Conservation (phyloP, 2,888 invertebrate species). For the Maniola hyperantus region DNA sequence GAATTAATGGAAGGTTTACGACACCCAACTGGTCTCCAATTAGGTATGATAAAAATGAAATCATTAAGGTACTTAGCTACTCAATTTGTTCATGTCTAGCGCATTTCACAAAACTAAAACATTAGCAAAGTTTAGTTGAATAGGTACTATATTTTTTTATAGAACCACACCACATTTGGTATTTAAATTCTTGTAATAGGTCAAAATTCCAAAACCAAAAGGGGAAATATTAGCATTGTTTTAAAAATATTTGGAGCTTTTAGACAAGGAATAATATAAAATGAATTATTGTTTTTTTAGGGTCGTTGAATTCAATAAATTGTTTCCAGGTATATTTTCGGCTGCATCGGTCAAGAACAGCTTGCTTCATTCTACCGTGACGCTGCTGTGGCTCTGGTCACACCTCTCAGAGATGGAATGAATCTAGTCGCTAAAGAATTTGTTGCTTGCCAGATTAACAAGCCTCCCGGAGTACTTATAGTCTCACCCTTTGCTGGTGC, state of each 20-base stretch:
- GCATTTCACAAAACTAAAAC: background rate
- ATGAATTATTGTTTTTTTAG: too few relatives aligned
- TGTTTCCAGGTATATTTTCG: slow-evolving; percentile 88
- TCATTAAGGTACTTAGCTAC: too few relatives aligned
- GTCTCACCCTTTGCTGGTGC: slow-evolving; percentile 96
- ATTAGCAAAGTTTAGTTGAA: too few relatives aligned
- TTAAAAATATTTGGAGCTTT: too few relatives aligned
- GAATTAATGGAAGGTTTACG: slow-evolving; percentile 94
- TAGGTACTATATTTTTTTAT: too few relatives aligned
- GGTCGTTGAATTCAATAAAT: background rate
- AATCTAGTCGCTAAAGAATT: slow-evolving; percentile 96
- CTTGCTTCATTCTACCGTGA: slow-evolving; percentile 94
- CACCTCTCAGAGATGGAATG: slow-evolving; percentile 95
- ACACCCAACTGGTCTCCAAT: slow-evolving; percentile 97
- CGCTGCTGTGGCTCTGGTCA: slow-evolving; percentile 93
- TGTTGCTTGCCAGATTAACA: slow-evolving; percentile 95
- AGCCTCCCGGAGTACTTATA: slow-evolving; percentile 92
- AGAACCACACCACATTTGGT: too few relatives aligned
- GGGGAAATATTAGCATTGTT: too few relatives aligned
- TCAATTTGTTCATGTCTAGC: background rate
- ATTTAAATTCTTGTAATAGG: too few relatives aligned
- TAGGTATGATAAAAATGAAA: slow-evolving; percentile 57
- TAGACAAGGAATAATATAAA: too few relatives aligned
- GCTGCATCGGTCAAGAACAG: slow-evolving; percentile 93
- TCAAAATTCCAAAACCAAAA: too few relatives aligned